A percentile compares a stretch with the other conserved stretches of the same genome.
phyloP scores from a whole-genome alignment of 2,113 vertebrate genomes.

The Clinocottus analis region DNA sequence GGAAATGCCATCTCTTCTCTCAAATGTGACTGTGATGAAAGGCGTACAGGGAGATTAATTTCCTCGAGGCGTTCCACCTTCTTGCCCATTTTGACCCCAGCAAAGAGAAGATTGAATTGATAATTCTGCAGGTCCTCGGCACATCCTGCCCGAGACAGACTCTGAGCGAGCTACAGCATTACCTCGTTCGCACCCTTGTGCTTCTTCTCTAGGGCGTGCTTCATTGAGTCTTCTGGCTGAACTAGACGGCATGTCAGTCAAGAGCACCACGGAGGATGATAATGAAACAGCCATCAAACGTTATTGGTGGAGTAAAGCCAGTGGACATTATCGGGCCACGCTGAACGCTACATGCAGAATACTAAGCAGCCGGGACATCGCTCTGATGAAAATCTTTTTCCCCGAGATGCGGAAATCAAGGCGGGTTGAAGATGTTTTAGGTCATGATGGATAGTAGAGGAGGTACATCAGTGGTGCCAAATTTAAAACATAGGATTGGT shows the following conservation, averaged over 20 bases:
- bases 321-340: constrained; percentile 51
- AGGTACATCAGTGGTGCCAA: not conserved
- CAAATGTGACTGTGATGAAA: constrained; percentile 67
- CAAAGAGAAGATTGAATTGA: constrained; percentile 66
- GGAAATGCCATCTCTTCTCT: constrained; percentile 49
- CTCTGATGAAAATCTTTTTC: not conserved
- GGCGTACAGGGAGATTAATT: constrained; percentile 66
- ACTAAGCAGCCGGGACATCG: constrained; percentile 27
- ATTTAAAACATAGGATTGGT: not conserved
- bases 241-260: constrained; percentile 54
- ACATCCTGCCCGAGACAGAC: constrained; percentile 46
- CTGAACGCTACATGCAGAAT: constrained; percentile 44
- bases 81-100: constrained; percentile 63
- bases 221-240: constrained; percentile 37
- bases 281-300: constrained; percentile 70
- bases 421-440: not conserved
- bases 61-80: constrained; percentile 65
- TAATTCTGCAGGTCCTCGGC: constrained; percentile 57
- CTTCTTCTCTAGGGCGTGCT: constrained; percentile 28
- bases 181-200: constrained; percentile 39
- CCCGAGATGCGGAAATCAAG: constrained; percentile 6
- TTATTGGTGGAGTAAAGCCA: constrained; percentile 44
- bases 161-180: constrained; percentile 57
- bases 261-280: constrained; percentile 44
- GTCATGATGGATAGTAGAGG: not conserved